These are phyloP conservation scores for Mormoops blainvillei DNA, from an alignment of 2,113 vertebrate species.

Conservation along the genomic window DNA sequence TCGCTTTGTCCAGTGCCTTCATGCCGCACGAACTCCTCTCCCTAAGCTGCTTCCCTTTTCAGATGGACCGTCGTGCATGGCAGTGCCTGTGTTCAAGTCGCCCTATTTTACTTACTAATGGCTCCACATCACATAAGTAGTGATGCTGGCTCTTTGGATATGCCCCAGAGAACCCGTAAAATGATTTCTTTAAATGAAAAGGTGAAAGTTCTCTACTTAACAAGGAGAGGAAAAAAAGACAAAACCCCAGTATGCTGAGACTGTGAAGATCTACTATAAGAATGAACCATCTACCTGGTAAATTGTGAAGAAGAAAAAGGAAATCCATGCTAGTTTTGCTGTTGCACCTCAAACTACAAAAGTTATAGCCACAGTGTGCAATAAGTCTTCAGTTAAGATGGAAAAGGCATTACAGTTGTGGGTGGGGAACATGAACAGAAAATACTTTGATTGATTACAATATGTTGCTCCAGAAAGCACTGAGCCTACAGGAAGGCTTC, in stretches of 20 bases:
- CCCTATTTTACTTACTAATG: background rate
- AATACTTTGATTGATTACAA: no score
- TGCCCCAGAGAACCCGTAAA: background rate
- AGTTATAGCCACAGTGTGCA: background rate
- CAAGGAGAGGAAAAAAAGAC: background rate
- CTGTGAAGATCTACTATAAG: background rate
- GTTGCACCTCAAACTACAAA: background rate
- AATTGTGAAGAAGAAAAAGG: background rate
- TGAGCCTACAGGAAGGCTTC: no score
- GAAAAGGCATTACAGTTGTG: no score
- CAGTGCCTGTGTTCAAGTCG: background rate
- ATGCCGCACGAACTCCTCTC: background rate
- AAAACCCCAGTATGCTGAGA: background rate
- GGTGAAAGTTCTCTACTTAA: background rate
- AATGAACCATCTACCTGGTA: background rate
- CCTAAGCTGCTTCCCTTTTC: background rate
- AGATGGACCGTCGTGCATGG: background rate
- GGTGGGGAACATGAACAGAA: no score
- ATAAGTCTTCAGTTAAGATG: background rate
- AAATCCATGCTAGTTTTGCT: background rate
- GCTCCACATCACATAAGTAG: background rate
- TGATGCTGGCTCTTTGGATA: background rate
- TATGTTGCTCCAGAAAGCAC: no score
- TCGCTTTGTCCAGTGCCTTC: background rate
- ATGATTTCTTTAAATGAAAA: background rate